Conservation (phyloP, 1,140 invertebrate species). For the Drosophila mojavensis region DNA sequence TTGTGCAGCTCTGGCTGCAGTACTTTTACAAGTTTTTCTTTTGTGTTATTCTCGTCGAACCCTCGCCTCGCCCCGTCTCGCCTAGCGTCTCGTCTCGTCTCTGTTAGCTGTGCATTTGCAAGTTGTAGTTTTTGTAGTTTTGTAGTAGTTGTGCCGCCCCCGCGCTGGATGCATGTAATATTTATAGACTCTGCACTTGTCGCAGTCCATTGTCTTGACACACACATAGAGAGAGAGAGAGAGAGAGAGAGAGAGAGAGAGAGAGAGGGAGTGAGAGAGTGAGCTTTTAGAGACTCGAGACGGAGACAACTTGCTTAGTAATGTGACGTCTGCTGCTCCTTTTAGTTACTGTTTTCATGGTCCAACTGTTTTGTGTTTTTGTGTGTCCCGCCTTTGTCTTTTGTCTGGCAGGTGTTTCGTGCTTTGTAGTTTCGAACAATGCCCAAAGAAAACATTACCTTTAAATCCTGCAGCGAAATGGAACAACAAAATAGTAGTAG, state of each 20-base stretch:
- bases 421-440: conserved; percentile 65
- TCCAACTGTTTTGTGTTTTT: conserved; percentile 31
- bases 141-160: conserved; percentile 45
- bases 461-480: conserved; percentile 18
- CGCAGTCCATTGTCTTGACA: conserved; percentile 76
- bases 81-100: neutral
- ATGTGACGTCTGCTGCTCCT: conserved; percentile 44
- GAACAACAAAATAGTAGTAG: too few species aligned
- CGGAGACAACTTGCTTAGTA: conserved; percentile 36
- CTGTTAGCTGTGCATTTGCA: conserved; percentile 41
- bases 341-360: conserved; percentile 70
- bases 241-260: neutral
- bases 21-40: neutral
- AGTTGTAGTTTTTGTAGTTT: conserved; percentile 71
- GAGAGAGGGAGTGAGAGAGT: neutral
- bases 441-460: conserved; percentile 64
- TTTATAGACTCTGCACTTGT: conserved; percentile 78
- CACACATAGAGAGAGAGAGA: conserved; percentile 8
- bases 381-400: neutral
- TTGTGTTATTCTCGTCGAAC: conserved; percentile 11
- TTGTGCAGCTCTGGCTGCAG: neutral
- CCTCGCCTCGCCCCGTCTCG: neutral
- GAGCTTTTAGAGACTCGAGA: conserved; percentile 4
- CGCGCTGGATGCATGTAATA: conserved; percentile 35
- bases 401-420: conserved; percentile 49